Base-by-base conservation (phyloP, 2,113 vertebrate genomes). In the Morone chrysops region DNA sequence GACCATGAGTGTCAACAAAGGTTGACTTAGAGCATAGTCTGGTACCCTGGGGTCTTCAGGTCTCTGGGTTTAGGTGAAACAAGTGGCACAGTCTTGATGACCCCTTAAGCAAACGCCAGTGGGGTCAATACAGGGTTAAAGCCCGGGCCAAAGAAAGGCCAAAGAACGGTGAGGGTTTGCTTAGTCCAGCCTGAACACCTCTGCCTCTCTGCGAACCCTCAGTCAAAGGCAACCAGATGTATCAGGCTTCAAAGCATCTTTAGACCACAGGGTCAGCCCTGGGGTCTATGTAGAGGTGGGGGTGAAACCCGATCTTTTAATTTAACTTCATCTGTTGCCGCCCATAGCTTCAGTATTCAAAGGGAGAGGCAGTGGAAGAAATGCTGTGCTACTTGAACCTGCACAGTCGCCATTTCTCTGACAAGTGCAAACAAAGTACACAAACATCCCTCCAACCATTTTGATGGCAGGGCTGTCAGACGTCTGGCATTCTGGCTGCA, bases 241-340 rank as follows among this genome's bases (percentile, higher is more conserved):
- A 92, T 93, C 90, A 83, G 74, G 87, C 86, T 93, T 94, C 92
- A 94, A 93, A 93, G 82, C 71, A 8, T 70, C 84, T 86, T 59
- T 12, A 45, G 73, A 81, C 50, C 18, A 47, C 8, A 16, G 72
- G 87, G 84, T 88, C 65, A 83, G 53, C 38, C 70, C 41, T 18
- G 43, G 80, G 81, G 82, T 71, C 69, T 45, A 60, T 31, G 22
- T 59, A 51, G 65, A 25, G 54, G 80, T 54, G 48, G 77, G 62
- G 47, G 31, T 56, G 88, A 78, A 92, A 92, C 59, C 6, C 7
- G 81, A 91, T 77, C 76, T 84, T 78, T 83, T 82, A 61, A 87
- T 85, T 89, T 69, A 86, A 86, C 90, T 78, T 78, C 77, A 78
- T 84, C 74, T 80, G 72, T 70, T 54, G 74, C 70, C 59, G 67